These are phyloP conservation scores for Crossocerus cetratus DNA, from an alignment of 2,888 invertebrate species.

Conservation along the genomic window DNA sequence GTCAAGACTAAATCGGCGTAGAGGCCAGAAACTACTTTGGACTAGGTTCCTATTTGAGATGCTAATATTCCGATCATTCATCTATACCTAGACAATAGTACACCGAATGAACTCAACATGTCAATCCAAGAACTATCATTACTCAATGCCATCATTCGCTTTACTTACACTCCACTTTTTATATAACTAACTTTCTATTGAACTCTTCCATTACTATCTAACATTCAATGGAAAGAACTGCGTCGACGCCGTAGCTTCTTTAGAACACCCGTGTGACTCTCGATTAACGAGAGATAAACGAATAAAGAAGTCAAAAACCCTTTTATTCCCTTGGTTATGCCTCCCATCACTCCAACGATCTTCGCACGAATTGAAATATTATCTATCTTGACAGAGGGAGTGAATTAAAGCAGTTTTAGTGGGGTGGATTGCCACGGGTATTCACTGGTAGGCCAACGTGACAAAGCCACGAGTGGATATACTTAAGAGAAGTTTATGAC, in stretches of 20 bases:
- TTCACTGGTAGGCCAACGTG: constrained; percentile 11
- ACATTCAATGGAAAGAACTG: not conserved
- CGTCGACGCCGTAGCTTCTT: not conserved
- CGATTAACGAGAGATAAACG: not conserved
- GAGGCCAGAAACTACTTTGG: too few relatives aligned
- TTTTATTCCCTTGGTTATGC: not conserved
- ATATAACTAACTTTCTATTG: too few relatives aligned
- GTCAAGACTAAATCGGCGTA: constrained; percentile 60
- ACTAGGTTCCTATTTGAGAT: too few relatives aligned
- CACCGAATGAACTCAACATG: too few relatives aligned
- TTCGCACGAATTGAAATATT: not conserved
- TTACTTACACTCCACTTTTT: too few relatives aligned
- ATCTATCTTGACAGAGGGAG: not conserved
- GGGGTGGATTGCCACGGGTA: constrained; percentile 17
- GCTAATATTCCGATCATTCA: too few relatives aligned
- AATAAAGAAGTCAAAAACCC: not conserved
- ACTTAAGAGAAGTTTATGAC: constrained; percentile 9
- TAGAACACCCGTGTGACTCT: too few relatives aligned
- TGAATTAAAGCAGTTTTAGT: constrained; percentile 5
- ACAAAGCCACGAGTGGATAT: constrained; percentile 3
- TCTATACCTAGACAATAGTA: too few relatives aligned
- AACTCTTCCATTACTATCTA: not conserved
- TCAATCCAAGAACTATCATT: too few relatives aligned
- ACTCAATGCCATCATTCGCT: too few relatives aligned
- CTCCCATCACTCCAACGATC: too few relatives aligned